Evolutionary conservation across 2,113 vertebrate species (phyloP).

Genomic region (Silurus meridionalis): DNA sequence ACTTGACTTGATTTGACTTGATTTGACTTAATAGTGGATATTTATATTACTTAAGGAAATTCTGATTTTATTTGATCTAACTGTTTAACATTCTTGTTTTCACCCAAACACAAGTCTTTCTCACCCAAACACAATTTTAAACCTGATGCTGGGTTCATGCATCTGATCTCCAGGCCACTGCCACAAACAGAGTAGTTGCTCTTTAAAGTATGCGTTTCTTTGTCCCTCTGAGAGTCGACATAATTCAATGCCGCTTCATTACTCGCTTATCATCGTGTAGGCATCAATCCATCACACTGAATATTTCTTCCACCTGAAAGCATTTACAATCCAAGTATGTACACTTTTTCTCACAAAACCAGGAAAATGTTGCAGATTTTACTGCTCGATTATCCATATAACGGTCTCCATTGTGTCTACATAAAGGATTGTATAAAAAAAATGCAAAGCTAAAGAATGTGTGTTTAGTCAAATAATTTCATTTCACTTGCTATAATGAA

Average conservation of each 20-base stretch:
- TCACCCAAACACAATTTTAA: neutral
- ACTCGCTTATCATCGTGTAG: slow-evolving; percentile 66
- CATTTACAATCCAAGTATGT: no score
- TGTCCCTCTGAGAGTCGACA: slow-evolving; percentile 68
- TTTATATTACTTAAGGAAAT: neutral
- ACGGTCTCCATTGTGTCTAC: neutral
- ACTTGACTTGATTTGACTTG: no score
- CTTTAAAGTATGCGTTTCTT: slow-evolving; percentile 61
- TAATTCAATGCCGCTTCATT: slow-evolving; percentile 78
- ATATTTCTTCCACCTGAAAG: slow-evolving; percentile 53
- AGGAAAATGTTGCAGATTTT: neutral
- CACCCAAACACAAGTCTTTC: neutral
- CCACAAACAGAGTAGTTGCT: slow-evolving; percentile 42
- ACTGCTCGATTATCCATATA: neutral
- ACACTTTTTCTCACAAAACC: neutral
- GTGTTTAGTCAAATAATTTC: neutral
- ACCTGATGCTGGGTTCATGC: slow-evolving; percentile 12
- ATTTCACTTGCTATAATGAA: neutral
- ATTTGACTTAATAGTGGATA: neutral
- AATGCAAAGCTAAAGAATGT: neutral
- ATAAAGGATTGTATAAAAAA: neutral
- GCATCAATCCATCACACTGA: slow-evolving; percentile 72
- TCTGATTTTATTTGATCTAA: neutral
- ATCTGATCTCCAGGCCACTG: slow-evolving; percentile 50
- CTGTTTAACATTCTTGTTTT: neutral